These are phyloP conservation scores for Tachysurus vachellii DNA, from an alignment of 2,113 vertebrate species.

Conservation along the genomic window DNA sequence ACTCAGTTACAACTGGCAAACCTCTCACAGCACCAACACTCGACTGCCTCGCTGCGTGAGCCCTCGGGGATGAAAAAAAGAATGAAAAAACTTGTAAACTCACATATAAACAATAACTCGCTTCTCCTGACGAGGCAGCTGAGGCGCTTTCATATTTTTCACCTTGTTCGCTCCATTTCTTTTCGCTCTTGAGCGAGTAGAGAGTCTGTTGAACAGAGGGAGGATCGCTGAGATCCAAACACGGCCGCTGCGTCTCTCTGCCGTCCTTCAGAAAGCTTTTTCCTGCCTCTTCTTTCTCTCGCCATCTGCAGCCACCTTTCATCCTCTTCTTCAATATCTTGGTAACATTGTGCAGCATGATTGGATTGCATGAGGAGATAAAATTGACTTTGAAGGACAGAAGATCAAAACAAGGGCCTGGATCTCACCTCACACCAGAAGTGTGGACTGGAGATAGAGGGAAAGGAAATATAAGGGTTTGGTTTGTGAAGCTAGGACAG, in stretches of 20 bases:
- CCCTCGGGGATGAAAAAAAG: constrained; percentile 33
- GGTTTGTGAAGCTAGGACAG: background rate
- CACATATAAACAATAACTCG: constrained; percentile 45
- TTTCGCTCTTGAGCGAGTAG: constrained; percentile 38
- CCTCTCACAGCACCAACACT: constrained; percentile 42
- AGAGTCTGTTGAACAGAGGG: constrained; percentile 14
- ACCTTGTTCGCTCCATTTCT: constrained; percentile 54
- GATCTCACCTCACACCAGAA: constrained; percentile 3
- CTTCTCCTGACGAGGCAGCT: constrained; percentile 19
- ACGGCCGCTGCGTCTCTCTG: background rate
- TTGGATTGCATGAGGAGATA: constrained; percentile 16
- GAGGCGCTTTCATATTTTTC: constrained; percentile 58
- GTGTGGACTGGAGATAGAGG: background rate
- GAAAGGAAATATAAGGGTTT: background rate
- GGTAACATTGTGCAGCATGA: constrained; percentile 2
- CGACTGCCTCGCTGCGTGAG: background rate
- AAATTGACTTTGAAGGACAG: constrained; percentile 13
- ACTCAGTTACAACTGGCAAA: constrained; percentile 45
- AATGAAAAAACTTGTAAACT: constrained; percentile 29
- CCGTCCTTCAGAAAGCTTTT: background rate
- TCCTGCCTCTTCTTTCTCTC: background rate
- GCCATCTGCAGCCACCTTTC: constrained; percentile 10
- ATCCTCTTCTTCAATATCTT: background rate
- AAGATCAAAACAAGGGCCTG: constrained; percentile 9
- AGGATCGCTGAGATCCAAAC: constrained; percentile 5